Evolutionary conservation across 2,888 invertebrate genomes (phyloP), one percentile per base, ranked within the genome.

Genomic region (Mellilla xanthometata): DNA sequence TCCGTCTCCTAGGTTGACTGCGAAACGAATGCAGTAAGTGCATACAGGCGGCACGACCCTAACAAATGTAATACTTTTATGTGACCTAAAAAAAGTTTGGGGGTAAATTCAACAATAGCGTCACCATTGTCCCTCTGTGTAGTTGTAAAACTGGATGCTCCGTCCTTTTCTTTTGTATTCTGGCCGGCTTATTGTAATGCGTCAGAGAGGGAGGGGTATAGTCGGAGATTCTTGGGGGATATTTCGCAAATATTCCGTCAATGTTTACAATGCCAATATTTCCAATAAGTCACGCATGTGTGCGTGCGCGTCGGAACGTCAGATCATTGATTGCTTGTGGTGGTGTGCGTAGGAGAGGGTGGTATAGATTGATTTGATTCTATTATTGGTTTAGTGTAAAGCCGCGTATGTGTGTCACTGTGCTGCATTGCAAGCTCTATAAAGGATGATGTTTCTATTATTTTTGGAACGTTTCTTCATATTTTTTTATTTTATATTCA

Each of bases 341-440:
- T 51, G 35, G 86, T 82, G 76, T 82, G 81, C 39, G 78, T 76
- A 53, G 59, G 71, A 79, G 87, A 86, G 87, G 87, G 84, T 81
- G 78, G 80, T 81, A 81, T 84, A 74, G 86, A 88, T 88, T 87
- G 87, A 86, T 87, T 89, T 85, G 76, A 81, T 87, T 86, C 76
- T 82, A 87, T 87, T 89, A 87, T 88, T 87, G 88, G 87, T 87
- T 88, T 88, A 87, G 81, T 80, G 76, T 84, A 83, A 83, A 88
- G 86, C 88, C 87, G 62, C 88, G 86, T 87, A 86, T 88, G 80
- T 88, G 82, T 88, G 86, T 88, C 88, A 87, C 77, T 87, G 87
- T 86, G 86, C 69, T 85, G 81, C 68, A 75, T 74, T 76, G 67
- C 58, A 62, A 63, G 72, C 68, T 73, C 71, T 72, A 80, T 76